A percentile compares a stretch with the other conserved stretches of the same genome.
These are phyloP conservation scores for Drosophila testacea DNA, from an alignment of 2,888 invertebrate genomes.

Conservation along the genomic window DNA sequence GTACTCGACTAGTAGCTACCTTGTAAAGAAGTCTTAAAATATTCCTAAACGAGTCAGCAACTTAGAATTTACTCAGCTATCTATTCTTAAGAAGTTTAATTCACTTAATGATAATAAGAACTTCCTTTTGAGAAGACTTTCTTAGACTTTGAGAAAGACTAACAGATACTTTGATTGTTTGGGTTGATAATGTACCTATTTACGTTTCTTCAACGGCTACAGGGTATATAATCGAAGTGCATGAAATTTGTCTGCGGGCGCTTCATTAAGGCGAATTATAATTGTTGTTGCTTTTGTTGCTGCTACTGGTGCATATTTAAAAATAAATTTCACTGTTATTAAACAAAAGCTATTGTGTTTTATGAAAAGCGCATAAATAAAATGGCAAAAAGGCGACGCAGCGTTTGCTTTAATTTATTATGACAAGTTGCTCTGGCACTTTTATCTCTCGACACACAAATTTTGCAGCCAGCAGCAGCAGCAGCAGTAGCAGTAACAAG, in stretches of 20 bases:
- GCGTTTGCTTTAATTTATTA: conserved; percentile 79
- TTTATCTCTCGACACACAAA: conserved; percentile 83
- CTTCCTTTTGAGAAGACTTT: neutral
- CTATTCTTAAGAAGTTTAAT: neutral
- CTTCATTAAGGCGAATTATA: conserved; percentile 64
- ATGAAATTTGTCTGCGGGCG: conserved; percentile 63
- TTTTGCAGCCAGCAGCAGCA: conserved; percentile 57
- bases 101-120: neutral
- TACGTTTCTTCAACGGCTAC: neutral
- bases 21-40: neutral
- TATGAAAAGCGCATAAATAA: conserved; percentile 80
- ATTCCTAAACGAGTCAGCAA: neutral
- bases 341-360: conserved; percentile 80
- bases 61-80: no score
- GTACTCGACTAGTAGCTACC: neutral
- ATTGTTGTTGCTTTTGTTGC: conserved; percentile 42
- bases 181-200: neutral
- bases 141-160: neutral
- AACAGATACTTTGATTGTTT: neutral
- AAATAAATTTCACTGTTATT: conserved; percentile 73
- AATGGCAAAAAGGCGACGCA: conserved; percentile 72
- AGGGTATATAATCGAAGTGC: conserved; percentile 59
- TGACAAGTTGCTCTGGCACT: conserved; percentile 84
- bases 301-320: conserved; percentile 45
- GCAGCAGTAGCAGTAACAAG: conserved; percentile 38